Conservation (phyloP, 2,113 vertebrate species). For the Cephalopholis sonnerati region DNA sequence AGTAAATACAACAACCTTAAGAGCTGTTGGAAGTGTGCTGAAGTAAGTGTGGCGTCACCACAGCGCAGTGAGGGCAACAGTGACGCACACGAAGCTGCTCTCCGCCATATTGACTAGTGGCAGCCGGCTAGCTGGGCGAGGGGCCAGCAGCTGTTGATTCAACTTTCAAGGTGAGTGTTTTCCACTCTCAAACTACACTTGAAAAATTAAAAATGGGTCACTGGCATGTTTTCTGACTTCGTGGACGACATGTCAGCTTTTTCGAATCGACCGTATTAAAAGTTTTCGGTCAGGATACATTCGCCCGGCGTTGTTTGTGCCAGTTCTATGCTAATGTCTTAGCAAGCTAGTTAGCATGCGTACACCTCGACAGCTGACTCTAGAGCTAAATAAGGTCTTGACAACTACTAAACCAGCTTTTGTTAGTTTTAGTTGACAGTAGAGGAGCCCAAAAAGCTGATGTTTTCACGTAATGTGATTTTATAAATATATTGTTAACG, state of each 20-base stretch:
- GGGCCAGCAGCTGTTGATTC: constrained; percentile 4
- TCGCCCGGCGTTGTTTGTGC: not conserved
- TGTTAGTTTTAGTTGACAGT: no score
- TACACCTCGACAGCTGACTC: not conserved
- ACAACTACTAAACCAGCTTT: fast-evolving
- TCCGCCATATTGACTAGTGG: constrained; percentile 54
- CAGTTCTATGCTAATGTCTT: constrained; percentile 32
- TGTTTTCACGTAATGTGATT: no score
- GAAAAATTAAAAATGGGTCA: fast-evolving
- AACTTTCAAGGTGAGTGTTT: constrained; percentile 58
- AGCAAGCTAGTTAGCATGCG: not conserved
- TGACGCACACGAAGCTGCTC: constrained; percentile 34
- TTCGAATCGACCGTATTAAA: not conserved
- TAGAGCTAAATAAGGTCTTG: not conserved
- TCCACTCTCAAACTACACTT: not conserved
- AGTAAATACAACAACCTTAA: not conserved
- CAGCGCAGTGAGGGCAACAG: constrained; percentile 28
- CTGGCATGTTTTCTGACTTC: fast-evolving
- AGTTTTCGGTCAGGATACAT: not conserved
- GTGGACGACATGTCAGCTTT: fast-evolving
- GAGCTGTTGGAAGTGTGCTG: not conserved
- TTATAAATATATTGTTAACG: not conserved
- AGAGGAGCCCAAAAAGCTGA: not conserved
- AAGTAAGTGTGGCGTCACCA: not conserved
- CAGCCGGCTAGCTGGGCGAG: constrained; percentile 33